A percentile compares a stretch with the other conserved stretches of the same genome.
Evolutionary conservation across 2,888 invertebrate genomes (phyloP).

Genomic region (Hemaris fuciformis): DNA sequence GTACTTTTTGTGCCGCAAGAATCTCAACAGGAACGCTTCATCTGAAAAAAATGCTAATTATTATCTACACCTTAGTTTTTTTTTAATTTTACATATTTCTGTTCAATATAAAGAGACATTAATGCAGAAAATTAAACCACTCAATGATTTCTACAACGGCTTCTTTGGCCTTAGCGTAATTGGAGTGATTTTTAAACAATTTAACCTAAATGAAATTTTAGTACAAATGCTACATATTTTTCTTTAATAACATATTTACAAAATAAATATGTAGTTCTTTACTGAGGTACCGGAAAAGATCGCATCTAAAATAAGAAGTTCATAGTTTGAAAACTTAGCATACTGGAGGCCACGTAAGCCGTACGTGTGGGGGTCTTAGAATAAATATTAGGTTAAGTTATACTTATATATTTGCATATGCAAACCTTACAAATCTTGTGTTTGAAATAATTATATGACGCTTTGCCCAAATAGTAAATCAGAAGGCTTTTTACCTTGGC

Average conservation of each 20-base stretch:
- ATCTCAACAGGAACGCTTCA: conserved; percentile 87
- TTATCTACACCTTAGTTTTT: too few species aligned
- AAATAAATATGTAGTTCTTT: too few species aligned
- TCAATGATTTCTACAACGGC: too few species aligned
- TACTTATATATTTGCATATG: background rate
- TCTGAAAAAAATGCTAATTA: conserved; percentile 82
- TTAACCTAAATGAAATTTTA: too few species aligned
- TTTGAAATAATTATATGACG: background rate
- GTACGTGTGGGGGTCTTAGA: background rate
- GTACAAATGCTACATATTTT: too few species aligned
- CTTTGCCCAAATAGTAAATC: background rate
- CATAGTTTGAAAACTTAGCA: background rate
- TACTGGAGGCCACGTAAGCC: background rate
- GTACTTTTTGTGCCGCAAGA: conserved; percentile 89
- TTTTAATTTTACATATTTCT: too few species aligned
- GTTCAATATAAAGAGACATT: too few species aligned
- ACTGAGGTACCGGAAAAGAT: background rate
- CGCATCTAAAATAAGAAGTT: background rate
- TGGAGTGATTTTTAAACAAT: too few species aligned
- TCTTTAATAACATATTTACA: too few species aligned
- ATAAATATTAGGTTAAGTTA: background rate
- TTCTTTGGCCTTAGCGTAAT: too few species aligned
- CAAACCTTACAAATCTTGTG: background rate
- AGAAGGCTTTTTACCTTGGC: conserved; percentile 75
- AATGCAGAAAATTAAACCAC: too few species aligned